Percentiles rank a stretch among this genome's conserved stretches.
Conservation (phyloP, 2,113 vertebrate species). For the Catagonus wagneri region DNA sequence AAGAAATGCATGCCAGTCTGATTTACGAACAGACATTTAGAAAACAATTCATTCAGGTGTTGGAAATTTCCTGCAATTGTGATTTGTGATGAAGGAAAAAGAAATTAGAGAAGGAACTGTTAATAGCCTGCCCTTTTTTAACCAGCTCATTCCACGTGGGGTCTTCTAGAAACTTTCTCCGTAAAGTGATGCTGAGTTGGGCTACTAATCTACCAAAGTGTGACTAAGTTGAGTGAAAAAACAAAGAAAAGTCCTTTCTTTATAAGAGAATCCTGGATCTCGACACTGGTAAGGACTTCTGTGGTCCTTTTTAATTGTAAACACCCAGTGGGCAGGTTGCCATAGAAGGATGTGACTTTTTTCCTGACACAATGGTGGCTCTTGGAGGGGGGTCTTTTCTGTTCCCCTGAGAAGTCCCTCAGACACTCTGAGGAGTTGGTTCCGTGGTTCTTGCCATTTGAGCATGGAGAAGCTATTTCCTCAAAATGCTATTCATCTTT, state of each 20-base stretch:
- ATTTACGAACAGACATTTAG: background rate
- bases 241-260: background rate
- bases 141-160: background rate
- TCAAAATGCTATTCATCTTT: constrained; percentile 67
- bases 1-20: background rate
- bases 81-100: constrained; percentile 24
- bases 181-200: background rate
- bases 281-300: background rate
- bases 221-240: constrained; percentile 45
- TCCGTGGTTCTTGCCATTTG: constrained; percentile 35
- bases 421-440: background rate
- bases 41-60: background rate
- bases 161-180: constrained; percentile 46
- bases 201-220: constrained; percentile 26
- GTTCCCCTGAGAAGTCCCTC: background rate
- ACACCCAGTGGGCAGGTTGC: background rate
- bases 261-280: background rate
- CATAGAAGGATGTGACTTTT: background rate
- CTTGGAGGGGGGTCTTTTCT: background rate
- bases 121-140: constrained; percentile 34
- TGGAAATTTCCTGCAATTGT: background rate
- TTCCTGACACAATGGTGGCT: background rate
- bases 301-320: background rate
- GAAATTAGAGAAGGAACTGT: background rate
- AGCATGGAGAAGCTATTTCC: constrained; percentile 45